Evolutionary conservation across 2,888 invertebrate species (phyloP).

Genomic region (Aspidiotus destructor): DNA sequence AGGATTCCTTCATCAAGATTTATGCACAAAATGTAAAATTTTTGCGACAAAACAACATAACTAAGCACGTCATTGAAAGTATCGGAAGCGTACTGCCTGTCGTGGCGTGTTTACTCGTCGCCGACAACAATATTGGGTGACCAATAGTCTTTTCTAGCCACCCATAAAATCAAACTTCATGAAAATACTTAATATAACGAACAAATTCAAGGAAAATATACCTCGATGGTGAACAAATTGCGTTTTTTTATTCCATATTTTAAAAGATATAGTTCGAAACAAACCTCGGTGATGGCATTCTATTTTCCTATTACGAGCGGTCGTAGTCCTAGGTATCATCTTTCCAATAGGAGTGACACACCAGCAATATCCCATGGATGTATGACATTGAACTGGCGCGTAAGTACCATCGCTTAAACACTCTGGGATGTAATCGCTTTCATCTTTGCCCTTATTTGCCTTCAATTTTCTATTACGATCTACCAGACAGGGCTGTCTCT

Average conservation of each 20-base stretch:
- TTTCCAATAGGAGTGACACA: conserved; percentile 78
- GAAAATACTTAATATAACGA: too few relatives aligned
- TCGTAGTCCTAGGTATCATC: conserved; percentile 68
- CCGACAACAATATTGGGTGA: too few relatives aligned
- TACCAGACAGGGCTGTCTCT: conserved; percentile 44
- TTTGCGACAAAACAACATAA: too few relatives aligned
- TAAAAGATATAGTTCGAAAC: not conserved
- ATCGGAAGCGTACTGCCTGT: too few relatives aligned
- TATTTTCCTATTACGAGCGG: conserved; percentile 51
- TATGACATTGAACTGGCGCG: conserved; percentile 74
- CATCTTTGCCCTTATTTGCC: conserved; percentile 41
- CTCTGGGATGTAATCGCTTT: conserved; percentile 57
- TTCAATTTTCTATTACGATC: conserved; percentile 37
- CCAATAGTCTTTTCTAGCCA: too few relatives aligned
- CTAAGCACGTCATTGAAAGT: too few relatives aligned
- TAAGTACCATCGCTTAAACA: conserved; percentile 77
- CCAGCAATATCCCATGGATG: conserved; percentile 71
- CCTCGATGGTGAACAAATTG: not conserved
- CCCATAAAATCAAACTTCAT: too few relatives aligned
- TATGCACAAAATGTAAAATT: too few relatives aligned
- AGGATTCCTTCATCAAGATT: too few relatives aligned
- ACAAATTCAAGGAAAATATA: too few relatives aligned
- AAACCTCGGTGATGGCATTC: conserved; percentile 47
- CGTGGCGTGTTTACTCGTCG: too few relatives aligned
- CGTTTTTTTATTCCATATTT: not conserved